Conservation (phyloP, 2,113 vertebrate genomes). For the Dasyornis broadbenti region DNA sequence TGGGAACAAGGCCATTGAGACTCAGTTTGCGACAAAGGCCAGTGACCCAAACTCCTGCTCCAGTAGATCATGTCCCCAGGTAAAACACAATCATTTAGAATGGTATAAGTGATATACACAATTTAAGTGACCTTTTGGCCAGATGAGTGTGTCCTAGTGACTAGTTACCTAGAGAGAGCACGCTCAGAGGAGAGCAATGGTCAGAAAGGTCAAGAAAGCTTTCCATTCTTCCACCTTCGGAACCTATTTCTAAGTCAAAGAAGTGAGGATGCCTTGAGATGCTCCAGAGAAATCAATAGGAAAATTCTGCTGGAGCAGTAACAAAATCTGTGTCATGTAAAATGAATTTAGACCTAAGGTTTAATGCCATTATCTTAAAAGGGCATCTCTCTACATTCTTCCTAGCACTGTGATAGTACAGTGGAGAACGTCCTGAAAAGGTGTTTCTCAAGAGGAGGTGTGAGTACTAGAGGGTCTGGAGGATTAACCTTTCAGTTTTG, state of each 20-base stretch:
- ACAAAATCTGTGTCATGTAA: background rate
- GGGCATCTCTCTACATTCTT: background rate
- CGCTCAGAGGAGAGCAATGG: background rate
- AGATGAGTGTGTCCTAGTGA: constrained; percentile 1
- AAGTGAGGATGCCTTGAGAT: background rate
- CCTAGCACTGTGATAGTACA: background rate
- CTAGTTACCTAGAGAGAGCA: constrained; percentile 10
- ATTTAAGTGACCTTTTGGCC: background rate
- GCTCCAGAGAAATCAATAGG: constrained; percentile 9
- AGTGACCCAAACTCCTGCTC: background rate
- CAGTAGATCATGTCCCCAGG: background rate
- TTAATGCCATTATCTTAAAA: constrained; percentile 35
- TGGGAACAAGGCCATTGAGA: background rate
- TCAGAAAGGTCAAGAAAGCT: constrained; percentile 32
- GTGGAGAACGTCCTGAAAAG: background rate
- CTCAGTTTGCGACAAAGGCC: background rate
- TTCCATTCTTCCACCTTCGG: background rate
- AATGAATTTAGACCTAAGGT: background rate
- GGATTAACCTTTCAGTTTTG: constrained; percentile 9
- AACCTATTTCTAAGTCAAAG: background rate
- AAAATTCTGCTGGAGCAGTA: background rate
- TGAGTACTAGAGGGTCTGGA: background rate
- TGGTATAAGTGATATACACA: background rate
- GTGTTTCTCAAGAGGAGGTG: background rate
- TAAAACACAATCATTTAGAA: background rate